A percentile compares a stretch with the other conserved stretches of the same genome.
These are phyloP conservation scores for Ennomos quercinarius DNA, from an alignment of 2,888 invertebrate genomes.

Conservation along the genomic window DNA sequence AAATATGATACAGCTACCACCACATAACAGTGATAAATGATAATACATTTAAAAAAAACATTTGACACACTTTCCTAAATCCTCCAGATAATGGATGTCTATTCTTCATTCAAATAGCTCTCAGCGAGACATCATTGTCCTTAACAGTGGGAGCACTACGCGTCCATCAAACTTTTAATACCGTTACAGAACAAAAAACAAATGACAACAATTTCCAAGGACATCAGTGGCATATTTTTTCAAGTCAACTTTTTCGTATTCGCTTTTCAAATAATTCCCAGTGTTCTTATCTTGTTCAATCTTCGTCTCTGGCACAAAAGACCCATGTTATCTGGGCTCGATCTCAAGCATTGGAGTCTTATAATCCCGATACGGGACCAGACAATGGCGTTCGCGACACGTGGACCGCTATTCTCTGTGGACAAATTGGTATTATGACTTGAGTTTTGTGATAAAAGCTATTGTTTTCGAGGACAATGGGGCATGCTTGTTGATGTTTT, in stretches of 20 bases:
- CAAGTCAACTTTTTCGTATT: constrained; percentile 56
- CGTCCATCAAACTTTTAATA: constrained; percentile 49
- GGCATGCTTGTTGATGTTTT: constrained; percentile 2
- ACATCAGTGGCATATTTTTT: constrained; percentile 41
- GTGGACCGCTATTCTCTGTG: constrained; percentile 61
- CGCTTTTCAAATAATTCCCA: constrained; percentile 59
- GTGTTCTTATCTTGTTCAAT: constrained; percentile 65
- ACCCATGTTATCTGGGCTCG: constrained; percentile 66
- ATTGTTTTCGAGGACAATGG: constrained; percentile 32
- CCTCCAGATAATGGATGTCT: constrained; percentile 2
- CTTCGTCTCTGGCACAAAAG: constrained; percentile 54
- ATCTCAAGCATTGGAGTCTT: constrained; percentile 45
- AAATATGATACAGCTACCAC: too few relatives aligned
- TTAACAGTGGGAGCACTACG: constrained; percentile 35
- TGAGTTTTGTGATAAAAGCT: constrained; percentile 43
- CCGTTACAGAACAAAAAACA: constrained; percentile 59
- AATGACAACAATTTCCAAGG: constrained; percentile 38
- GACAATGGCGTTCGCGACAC: constrained; percentile 70
- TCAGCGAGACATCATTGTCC: constrained; percentile 28
- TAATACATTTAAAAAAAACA: too few relatives aligned
- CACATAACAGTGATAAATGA: too few relatives aligned
- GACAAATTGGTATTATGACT: constrained; percentile 72
- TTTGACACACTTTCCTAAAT: not conserved
- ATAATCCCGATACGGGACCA: constrained; percentile 63
- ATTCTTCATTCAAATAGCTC: constrained; percentile 19